phyloP scores from a whole-genome alignment of 2,113 vertebrate species.

The Sylvia atricapilla region DNA sequence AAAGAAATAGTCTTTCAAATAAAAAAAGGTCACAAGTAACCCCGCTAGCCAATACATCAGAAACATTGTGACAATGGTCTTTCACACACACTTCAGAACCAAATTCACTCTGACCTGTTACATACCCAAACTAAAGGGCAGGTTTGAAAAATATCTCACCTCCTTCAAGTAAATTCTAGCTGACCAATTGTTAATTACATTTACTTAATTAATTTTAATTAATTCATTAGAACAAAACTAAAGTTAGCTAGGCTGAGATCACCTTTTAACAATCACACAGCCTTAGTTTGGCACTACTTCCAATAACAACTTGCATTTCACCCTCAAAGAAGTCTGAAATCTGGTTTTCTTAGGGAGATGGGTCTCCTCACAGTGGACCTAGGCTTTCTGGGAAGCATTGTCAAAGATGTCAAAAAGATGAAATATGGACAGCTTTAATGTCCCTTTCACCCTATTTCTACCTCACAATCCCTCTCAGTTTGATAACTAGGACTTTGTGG shows the following conservation, averaged over 20 bases:
- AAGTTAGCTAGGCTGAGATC: background rate
- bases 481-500: background rate
- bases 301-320: background rate
- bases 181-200: background rate
- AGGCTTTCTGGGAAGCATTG: background rate
- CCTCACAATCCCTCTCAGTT: background rate
- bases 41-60: background rate
- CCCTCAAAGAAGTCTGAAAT: background rate
- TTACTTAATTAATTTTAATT: background rate
- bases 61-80: background rate
- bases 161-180: background rate
- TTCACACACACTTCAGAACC: background rate
- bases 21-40: background rate
- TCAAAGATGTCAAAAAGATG: background rate
- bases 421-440: background rate
- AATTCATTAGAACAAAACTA: background rate
- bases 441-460: background rate
- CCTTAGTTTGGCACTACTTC: accelerated
- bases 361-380: background rate
- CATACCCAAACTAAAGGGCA: background rate
- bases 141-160: background rate
- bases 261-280: background rate
- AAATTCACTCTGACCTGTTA: background rate
- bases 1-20: background rate
- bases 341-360: background rate